Evolutionary conservation across 2,888 invertebrate genomes (phyloP).

Genomic region (Pristionchus japonicus): DNA sequence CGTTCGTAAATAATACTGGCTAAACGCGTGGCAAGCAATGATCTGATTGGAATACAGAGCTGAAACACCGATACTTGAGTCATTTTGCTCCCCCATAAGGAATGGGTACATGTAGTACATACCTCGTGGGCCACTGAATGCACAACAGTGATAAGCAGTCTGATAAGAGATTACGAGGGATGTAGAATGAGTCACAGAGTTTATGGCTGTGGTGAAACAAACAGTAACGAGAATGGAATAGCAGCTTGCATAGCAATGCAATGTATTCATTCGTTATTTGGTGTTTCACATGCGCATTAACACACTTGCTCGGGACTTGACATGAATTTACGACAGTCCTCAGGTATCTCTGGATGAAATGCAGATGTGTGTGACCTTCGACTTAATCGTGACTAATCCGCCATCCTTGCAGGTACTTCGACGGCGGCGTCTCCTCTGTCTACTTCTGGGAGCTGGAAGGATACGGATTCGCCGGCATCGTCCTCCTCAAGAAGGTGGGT

Average conservation of each 20-base stretch:
- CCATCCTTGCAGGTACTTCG: conserved; percentile 86
- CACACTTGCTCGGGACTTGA: neutral
- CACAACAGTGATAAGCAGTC: neutral
- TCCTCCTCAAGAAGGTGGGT: conserved; percentile 94
- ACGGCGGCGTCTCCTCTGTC: conserved; percentile 98
- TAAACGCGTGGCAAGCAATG: no score
- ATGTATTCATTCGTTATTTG: no score
- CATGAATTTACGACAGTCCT: neutral
- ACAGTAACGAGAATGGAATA: neutral
- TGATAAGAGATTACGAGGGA: conserved; percentile 6
- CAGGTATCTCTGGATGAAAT: no score
- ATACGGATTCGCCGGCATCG: conserved; percentile 93
- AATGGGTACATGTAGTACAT: neutral
- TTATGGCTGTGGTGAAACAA: neutral
- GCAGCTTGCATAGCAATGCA: no score
- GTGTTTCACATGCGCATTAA: neutral
- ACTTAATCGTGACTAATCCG: neutral
- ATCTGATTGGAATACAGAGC: no score
- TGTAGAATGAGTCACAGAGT: neutral
- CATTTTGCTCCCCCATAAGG: neutral
- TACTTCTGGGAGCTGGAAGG: conserved; percentile 99
- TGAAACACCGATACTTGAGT: no score
- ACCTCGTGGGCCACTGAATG: neutral
- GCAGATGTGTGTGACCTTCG: no score
- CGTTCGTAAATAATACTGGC: no score